Base-by-base conservation (phyloP, 2,888 invertebrate species). In the Rhimphoctona megacephalus region DNA sequence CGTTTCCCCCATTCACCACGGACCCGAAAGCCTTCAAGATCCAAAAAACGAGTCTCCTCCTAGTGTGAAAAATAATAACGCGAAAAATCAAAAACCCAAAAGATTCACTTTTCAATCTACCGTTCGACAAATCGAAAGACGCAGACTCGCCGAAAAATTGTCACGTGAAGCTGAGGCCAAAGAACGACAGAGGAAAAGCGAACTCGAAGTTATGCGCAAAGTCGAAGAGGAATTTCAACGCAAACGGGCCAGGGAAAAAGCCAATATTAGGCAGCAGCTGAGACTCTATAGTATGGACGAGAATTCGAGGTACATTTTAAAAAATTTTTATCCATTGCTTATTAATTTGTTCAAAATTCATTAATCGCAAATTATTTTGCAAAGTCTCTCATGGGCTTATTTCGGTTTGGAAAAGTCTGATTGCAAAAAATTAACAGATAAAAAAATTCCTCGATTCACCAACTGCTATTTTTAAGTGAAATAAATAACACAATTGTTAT, bases 211-310 rank as follows among this genome's bases (percentile, higher is more conserved):
- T 88, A 97, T 98, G 97, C 96, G 97, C 91, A 96, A 97, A 92
- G 98, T 98, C 5, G 98, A 98, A 92, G 98, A 98, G 92, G 98
- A 98, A 94, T 98, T 98, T 94, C 98, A 98, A 93, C 95, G 96
- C 88, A 98, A 98, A 94, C 95, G 98, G 66, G 97, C 97, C 54
- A 95, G 96, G 87, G 97, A 97, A 94, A 97, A 97, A 93, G 97
- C 97, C 0, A 96, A 95, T 88, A 97, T 97, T 87, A 95, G 97
- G 43, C 97, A 97, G 89, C 97, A 97, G 93, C 94, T 97, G 88
- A 94, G 97, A 67, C 94, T 97, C 33, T 97, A 96, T 91, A 96
- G 96, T 76, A 95, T 97, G 91, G 96, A 96, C 22, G 95, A 95
- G 90, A 94, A 94, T 69, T 94, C 95, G 61, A 95, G 95, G 93